Base-by-base conservation (phyloP, 2,113 vertebrate genomes). In the Rana temporaria region DNA sequence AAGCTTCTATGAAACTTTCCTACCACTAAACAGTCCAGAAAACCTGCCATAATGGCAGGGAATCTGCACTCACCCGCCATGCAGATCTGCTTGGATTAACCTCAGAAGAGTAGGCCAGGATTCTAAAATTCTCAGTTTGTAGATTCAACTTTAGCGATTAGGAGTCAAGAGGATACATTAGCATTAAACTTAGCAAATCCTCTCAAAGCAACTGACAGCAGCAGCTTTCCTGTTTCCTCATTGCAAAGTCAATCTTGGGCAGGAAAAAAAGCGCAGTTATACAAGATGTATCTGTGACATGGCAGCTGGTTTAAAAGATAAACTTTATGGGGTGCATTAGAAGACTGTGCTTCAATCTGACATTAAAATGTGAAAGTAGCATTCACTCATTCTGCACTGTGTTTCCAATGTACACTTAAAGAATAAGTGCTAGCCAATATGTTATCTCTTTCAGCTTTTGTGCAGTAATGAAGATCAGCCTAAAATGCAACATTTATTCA, bases 161-260 rank as follows among this genome's bases (percentile, higher is more conserved):
- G 88, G 90, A 88, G 89, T 90, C 86, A 87, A 90, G 90, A 90
- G 89, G 86, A 87, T 86, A 88, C 91, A 90, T 87, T 87, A 92
- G 89, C 86, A 82, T 87, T 38, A 17, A 75, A 88, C 86, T 92
- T 91, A 88, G 81, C 87, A 89, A 89, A 88, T 84, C 85, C 22
- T 84, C 85, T 89, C 87, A 63, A 84, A 86, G 87, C 89, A 88
- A 88, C 85, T 86, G 88, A 87, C 30, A 68, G 85, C 83, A 79
- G 88, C 24, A 62, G 85, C 87, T 85, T 87, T 77, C 85, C 87
- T 87, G 86, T 89, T 87, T 81, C 84, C 56, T 73, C 81, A 85
- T 84, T 85, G 87, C 81, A 83, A 68, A 83, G 81, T 83, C 81
- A 83, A 83, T 83, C 81, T 83, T 57, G 48, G 86, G 86, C 87